A percentile compares a stretch with the other conserved stretches of the same genome.
These are phyloP conservation scores for Lasaia peninsularis DNA, from an alignment of 1,140 invertebrate species.

Conservation along the genomic window DNA sequence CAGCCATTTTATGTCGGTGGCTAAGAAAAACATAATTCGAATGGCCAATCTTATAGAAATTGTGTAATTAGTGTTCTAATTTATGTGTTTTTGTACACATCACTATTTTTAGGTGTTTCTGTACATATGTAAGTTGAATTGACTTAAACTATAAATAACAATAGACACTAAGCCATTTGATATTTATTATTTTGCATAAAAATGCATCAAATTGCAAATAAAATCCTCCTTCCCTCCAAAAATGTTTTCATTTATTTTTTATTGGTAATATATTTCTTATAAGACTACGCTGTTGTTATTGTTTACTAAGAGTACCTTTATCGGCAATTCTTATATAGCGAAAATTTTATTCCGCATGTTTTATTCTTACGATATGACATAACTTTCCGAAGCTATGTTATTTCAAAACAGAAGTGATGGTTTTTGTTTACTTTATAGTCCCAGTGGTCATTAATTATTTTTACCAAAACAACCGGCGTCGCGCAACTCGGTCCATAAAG, in stretches of 20 bases:
- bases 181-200: slow-evolving; percentile 67
- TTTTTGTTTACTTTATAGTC: slow-evolving; percentile 60
- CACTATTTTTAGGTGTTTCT: slow-evolving; percentile 69
- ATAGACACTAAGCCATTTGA: slow-evolving; percentile 61
- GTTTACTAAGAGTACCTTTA: slow-evolving; percentile 46
- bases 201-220: slow-evolving; percentile 59
- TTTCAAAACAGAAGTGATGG: slow-evolving; percentile 45
- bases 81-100: slow-evolving; percentile 72
- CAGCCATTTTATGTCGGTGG: slow-evolving; percentile 78
- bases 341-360: slow-evolving; percentile 48
- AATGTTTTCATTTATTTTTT: slow-evolving; percentile 38
- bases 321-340: slow-evolving; percentile 40
- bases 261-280: slow-evolving; percentile 24
- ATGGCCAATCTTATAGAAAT: slow-evolving; percentile 77
- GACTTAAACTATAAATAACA: slow-evolving; percentile 58
- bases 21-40: slow-evolving; percentile 78
- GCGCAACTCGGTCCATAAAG: slow-evolving; percentile 61
- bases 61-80: slow-evolving; percentile 77
- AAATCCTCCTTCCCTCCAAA: slow-evolving; percentile 49
- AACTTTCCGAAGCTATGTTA: slow-evolving; percentile 61
- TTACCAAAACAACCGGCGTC: slow-evolving; percentile 64
- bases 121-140: slow-evolving; percentile 74
- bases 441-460: slow-evolving; percentile 58
- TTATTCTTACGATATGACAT: slow-evolving; percentile 67
- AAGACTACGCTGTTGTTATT: slow-evolving; percentile 46